Evolutionary conservation across 2,888 invertebrate genomes (phyloP).

Genomic region (Tiliacea citrago): DNA sequence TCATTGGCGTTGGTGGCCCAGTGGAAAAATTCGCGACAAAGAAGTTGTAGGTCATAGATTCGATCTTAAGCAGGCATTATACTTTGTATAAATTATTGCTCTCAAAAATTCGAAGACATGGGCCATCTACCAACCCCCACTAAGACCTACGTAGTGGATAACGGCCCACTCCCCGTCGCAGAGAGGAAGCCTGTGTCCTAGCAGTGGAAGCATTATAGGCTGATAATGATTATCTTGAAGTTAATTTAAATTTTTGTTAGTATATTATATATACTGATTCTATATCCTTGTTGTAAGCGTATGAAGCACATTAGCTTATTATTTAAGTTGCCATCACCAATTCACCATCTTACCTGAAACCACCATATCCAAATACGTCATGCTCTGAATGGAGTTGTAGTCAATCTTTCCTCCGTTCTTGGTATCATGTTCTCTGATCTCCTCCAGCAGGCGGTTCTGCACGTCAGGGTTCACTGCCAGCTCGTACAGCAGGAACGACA

Average conservation of each 20-base stretch:
- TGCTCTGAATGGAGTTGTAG: constrained; percentile 86
- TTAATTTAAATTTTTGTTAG: background rate
- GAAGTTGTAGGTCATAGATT: background rate
- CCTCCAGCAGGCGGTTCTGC: constrained; percentile 88
- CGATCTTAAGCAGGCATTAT: background rate
- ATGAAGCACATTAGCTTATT: background rate
- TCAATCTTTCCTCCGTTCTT: constrained; percentile 81
- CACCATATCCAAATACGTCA: constrained; percentile 92
- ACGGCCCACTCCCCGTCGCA: background rate
- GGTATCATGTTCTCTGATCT: constrained; percentile 86
- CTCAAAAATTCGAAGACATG: background rate
- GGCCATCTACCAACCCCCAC: too few relatives aligned
- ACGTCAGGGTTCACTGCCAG: constrained; percentile 90
- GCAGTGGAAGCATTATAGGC: background rate
- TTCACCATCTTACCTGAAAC: constrained; percentile 81
- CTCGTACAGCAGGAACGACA: constrained; percentile 89
- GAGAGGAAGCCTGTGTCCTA: background rate
- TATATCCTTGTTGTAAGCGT: background rate
- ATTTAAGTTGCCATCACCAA: background rate
- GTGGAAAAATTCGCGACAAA: background rate
- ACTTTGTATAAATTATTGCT: background rate
- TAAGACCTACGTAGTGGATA: background rate
- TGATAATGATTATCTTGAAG: background rate
- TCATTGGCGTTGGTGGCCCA: background rate
- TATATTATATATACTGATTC: background rate